Percentiles rank a stretch among this genome's conserved stretches.
Conservation (phyloP, 2,113 vertebrate species). For the Himantopus leucocephalus region DNA sequence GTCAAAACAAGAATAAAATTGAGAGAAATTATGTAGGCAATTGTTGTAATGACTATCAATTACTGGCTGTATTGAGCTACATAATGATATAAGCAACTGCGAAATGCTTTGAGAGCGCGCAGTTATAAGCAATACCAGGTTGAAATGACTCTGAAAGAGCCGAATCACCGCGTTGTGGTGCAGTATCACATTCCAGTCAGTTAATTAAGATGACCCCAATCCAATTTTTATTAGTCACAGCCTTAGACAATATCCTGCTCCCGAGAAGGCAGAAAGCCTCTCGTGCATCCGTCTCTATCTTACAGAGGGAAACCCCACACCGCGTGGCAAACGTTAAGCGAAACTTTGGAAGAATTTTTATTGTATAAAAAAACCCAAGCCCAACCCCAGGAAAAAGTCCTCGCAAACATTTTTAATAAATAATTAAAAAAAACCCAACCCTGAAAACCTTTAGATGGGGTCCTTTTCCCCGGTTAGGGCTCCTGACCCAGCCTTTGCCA, state of each 20-base stretch:
- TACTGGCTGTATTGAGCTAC: not conserved
- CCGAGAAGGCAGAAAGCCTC: not conserved
- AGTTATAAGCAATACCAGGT: not conserved
- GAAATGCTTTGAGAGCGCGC: not conserved
- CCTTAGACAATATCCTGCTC: not conserved
- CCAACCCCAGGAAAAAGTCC: not conserved
- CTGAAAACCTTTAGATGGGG: not conserved
- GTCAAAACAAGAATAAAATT: not conserved
- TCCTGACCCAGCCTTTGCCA: not conserved
- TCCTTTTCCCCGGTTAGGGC: too few relatives aligned
- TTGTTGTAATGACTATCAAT: constrained; percentile 1
- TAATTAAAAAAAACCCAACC: not conserved
- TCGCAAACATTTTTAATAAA: not conserved
- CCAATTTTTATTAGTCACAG: not conserved
- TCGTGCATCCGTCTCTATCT: fast-evolving
- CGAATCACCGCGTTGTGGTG: fast-evolving
- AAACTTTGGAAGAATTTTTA: not conserved
- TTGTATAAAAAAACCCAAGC: not conserved
- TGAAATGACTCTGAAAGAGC: fast-evolving
- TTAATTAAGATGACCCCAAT: not conserved
- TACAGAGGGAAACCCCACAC: not conserved
- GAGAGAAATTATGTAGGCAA: not conserved
- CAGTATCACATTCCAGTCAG: not conserved
- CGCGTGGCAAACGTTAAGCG: fast-evolving
- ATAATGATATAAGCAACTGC: not conserved